Base-by-base conservation (phyloP, 2,888 invertebrate genomes). In the Thysanoteuthis rhombus region DNA sequence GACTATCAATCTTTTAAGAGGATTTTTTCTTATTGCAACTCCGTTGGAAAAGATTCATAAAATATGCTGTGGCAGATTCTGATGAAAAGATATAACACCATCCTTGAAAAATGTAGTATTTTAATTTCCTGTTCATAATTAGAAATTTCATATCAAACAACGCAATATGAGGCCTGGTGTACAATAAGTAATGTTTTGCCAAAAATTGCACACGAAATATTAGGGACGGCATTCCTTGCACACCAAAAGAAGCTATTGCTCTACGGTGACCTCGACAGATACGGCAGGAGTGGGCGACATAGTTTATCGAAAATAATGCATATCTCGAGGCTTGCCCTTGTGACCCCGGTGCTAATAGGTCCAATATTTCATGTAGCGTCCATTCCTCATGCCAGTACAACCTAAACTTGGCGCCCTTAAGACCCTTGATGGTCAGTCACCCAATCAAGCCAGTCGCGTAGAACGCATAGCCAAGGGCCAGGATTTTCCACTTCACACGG, bases 301-400 rank as follows among this genome's bases (percentile, higher is more conserved):
- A n/a, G n/a, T n/a, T 75, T 75, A 75, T 75, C 75, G 75, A 75
- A 75, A 75, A 75, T 75, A 75, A 75, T n/a, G 75, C 75, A 75
- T 75, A 75, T 75, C 75, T 75, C 75, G 10, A n/a, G 75, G 75
- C 75, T 75, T n/a, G 75, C 75, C 75, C 75, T 75, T n/a, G n/a
- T 75, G 75, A 75, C 75, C 75, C 75, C n/a, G 75, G 75, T 75
- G 75, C 75, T 75, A 75, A 75, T 75, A 75, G n/a, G 75, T 75
- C 75, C 75, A 36, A 75, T 75, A 75, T 75, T 75, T 75, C 75
- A 75, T 75, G n/a, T 75, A 36, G n/a, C 75, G 75, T 75, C 75
- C 75, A 75, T 75, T 36, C n/a, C 75, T 75, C 75, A 75, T 75
- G n/a, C n/a, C 75, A n/a, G 75, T 36, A 75, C 75, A 75, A n/a